Conservation (phyloP, 2,113 vertebrate species). For the Anolis carolinensis region DNA sequence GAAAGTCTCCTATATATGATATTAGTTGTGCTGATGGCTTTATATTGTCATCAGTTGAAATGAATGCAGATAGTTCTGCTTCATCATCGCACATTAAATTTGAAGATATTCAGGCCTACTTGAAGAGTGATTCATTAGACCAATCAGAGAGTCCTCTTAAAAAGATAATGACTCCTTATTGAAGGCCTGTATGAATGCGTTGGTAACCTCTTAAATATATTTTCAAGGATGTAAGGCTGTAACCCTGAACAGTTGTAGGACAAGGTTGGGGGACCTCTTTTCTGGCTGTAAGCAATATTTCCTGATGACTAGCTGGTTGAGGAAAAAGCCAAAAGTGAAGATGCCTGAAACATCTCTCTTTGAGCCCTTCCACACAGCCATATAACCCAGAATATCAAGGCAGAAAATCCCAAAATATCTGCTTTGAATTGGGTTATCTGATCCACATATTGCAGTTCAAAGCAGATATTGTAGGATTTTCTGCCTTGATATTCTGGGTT, state of each 20-base stretch:
- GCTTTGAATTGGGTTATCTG: no score
- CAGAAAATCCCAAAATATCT: no score
- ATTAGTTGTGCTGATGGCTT: background rate
- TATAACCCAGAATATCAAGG: no score
- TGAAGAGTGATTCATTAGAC: no score
- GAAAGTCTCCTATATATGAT: background rate
- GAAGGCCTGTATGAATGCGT: background rate
- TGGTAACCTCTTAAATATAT: background rate
- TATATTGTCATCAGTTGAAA: background rate
- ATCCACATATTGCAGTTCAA: no score
- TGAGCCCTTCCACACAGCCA: no score
- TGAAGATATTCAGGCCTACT: background rate
- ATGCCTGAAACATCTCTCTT: no score
- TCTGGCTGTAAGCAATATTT: no score
- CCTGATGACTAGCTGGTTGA: background rate
- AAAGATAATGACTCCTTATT: background rate
- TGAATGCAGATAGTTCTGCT: background rate
- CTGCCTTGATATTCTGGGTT: no score
- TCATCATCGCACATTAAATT: background rate
- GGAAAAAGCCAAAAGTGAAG: no score
- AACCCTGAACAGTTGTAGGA: background rate
- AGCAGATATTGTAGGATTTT: no score
- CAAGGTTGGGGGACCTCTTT: no score
- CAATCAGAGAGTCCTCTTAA: background rate
- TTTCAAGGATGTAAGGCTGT: background rate